These are phyloP conservation scores for Papilio helenus DNA, from an alignment of 1,140 invertebrate species.

Conservation along the genomic window DNA sequence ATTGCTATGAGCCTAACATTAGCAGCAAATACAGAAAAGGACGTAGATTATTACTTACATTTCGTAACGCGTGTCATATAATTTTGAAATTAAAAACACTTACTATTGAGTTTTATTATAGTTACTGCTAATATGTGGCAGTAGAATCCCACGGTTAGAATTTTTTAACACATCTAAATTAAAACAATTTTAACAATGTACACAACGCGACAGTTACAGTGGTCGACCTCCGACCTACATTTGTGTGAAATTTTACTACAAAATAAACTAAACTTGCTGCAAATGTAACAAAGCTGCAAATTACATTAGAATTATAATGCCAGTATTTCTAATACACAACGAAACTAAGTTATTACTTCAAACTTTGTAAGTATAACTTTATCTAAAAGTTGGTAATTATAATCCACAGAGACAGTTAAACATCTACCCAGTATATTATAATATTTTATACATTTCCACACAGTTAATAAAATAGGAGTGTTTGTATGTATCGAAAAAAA, in stretches of 20 bases:
- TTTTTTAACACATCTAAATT: not conserved
- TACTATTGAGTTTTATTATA: no score
- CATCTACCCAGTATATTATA: not conserved
- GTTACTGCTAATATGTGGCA: no score
- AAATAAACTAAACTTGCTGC: constrained; percentile 6
- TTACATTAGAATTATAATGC: not conserved
- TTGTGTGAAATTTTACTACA: constrained; percentile 4
- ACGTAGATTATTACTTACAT: no score
- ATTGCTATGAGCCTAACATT: no score
- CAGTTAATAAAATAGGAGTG: no score
- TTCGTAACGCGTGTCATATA: no score
- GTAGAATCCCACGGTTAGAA: no score
- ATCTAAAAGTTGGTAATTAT: not conserved
- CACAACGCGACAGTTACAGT: not conserved
- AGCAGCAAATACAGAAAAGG: no score
- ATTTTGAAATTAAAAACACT: no score
- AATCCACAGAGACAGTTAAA: not conserved
- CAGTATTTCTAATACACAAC: constrained; percentile 3
- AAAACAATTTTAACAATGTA: not conserved
- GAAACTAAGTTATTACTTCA: not conserved
- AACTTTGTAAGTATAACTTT: not conserved
- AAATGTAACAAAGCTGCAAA: constrained; percentile 10
- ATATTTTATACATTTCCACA: no score
- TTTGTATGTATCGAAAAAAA: no score
- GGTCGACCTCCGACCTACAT: not conserved